A percentile compares a stretch with the other conserved stretches of the same genome.
Conservation (phyloP, 2,797 vertebrate genomes). For the Chaetodon trifasciatus region DNA sequence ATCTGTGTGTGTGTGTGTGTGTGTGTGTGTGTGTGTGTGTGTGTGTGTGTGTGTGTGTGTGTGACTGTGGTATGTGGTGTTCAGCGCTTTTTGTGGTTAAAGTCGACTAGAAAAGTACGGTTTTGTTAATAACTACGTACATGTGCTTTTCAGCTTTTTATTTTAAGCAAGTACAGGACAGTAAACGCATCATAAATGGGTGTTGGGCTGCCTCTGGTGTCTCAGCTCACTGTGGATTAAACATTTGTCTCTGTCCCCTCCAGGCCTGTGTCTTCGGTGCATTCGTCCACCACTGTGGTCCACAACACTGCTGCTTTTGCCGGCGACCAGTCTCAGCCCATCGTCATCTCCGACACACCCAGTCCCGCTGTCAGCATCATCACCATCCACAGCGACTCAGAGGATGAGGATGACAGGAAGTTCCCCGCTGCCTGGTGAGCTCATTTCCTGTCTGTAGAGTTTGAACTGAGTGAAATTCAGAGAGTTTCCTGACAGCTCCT, state of each 20-base stretch:
- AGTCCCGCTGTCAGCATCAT: conserved; percentile 98
- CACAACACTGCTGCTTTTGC: conserved; percentile 86
- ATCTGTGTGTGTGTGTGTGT: too few species aligned
- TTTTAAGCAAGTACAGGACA: not conserved
- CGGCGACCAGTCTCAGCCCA: conserved; percentile 91
- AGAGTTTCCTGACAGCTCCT: not conserved
- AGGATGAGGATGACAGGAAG: conserved; percentile 97
- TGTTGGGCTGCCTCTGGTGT: not conserved
- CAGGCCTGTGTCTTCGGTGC: conserved; percentile 88
- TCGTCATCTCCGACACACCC: conserved; percentile 97
- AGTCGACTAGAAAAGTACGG: too few species aligned
- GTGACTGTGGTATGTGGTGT: too few species aligned
- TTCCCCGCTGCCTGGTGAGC: conserved; percentile 90
- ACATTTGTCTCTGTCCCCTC: not conserved
- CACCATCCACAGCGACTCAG: conserved; percentile 98
- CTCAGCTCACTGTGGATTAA: too few species aligned
- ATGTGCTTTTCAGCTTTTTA: too few species aligned
- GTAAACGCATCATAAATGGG: not conserved
- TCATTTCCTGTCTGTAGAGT: not conserved
- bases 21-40: too few species aligned
- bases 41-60: too few species aligned
- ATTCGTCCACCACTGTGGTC: conserved; percentile 84
- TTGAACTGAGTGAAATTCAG: too few species aligned
- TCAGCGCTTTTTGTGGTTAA: too few species aligned
- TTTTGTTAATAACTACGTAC: too few species aligned